Conservation (phyloP, 2,888 invertebrate genomes). For the Diploptera punctata region DNA sequence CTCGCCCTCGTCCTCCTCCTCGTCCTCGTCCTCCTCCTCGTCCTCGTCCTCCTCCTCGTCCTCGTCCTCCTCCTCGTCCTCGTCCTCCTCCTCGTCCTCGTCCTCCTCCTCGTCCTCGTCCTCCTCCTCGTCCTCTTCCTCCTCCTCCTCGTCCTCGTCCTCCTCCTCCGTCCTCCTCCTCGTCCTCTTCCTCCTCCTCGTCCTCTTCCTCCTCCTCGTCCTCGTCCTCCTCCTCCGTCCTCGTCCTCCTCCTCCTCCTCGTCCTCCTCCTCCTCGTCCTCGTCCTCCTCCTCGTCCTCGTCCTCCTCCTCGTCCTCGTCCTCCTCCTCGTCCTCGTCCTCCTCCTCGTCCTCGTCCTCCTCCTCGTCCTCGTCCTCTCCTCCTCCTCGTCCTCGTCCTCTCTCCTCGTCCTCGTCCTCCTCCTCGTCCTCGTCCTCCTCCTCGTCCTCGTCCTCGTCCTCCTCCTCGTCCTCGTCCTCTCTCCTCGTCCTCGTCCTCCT, state of each 20-base stretch:
- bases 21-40: neutral
- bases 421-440: constrained; percentile 20
- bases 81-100: neutral
- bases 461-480: neutral
- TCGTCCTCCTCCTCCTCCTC: neutral
- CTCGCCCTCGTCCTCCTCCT: neutral
- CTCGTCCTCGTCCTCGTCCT: constrained; percentile 6
- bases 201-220: neutral
- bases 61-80: neutral
- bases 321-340: neutral
- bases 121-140: neutral
- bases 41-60: neutral
- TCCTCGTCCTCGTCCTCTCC: constrained; percentile 12
- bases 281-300: neutral
- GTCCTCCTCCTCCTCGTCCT: neutral
- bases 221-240: too few relatives aligned
- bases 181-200: neutral
- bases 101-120: neutral
- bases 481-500: neutral
- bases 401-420: constrained; percentile 11
- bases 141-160: neutral
- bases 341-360: neutral
- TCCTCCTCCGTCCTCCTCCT: too few relatives aligned
- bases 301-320: neutral
- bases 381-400: neutral